Base-by-base conservation (phyloP, 2,888 invertebrate species). In the Zelleria hepariella region DNA sequence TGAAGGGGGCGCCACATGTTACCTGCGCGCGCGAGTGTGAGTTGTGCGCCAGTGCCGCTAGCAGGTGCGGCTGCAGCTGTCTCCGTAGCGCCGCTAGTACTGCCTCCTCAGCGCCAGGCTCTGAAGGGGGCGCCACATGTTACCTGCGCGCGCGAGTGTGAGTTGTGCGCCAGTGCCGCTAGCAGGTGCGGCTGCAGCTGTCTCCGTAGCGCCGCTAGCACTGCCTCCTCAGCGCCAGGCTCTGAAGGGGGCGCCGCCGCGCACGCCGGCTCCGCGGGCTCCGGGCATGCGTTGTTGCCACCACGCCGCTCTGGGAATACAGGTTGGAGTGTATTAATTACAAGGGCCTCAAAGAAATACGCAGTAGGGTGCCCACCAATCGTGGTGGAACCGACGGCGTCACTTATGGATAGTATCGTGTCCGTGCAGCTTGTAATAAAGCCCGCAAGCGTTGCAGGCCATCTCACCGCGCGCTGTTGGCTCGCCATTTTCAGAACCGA, bases 371-470 rank as follows among this genome's bases (percentile, higher is more conserved):
- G n/a, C n/a, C n/a, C n/a, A n/a, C n/a, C n/a, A n/a, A 71, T 91
- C 93, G 71, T 93, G 94, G 66, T 96, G 92, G 1, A 96, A 96
- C 68, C 97, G 92, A 68, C 97, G 92, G 81, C 97, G 94, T 63
- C 98, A 90, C 61, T 97, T 97, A 83, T 98, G 98, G 70, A 98
- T 98, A 52, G 97, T 98, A 80, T 98, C 98, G 92, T 82, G 96
- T 95, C 96, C 96, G 85, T 99, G 99, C 68, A 99, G 91, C 87
- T 99, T 99, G 89, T 94, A 98, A 90, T 99, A 99, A 47, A 99
- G 92, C 0, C 98, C 99, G 81, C 99, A 99, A 48, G 99, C 99
- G 87, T 99, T 99, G 88, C 99, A 99, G 62, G 99, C 99, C 91
- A 98, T 98, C 90, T 99, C 98, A 1, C 98, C 98, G 73, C 96